phyloP scores from a whole-genome alignment of 2,888 invertebrate genomes.

The Neoscelio sp. region DNA sequence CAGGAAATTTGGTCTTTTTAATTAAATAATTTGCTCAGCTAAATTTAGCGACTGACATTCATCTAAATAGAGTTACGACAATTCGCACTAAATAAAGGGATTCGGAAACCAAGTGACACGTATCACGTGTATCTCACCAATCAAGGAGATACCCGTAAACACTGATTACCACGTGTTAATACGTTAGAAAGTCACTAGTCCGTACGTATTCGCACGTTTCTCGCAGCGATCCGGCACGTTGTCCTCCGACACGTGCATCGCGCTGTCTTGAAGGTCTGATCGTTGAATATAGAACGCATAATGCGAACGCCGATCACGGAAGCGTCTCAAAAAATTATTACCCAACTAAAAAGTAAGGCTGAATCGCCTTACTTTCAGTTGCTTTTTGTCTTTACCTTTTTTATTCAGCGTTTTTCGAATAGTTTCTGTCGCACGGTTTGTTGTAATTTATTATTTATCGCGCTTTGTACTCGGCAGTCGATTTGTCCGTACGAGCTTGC shows the following conservation, averaged over 20 bases:
- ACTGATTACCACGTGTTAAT: conserved; percentile 43
- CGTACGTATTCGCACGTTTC: conserved; percentile 32
- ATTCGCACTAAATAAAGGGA: conserved; percentile 19
- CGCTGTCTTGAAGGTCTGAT: conserved; percentile 32
- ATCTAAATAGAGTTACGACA: neutral
- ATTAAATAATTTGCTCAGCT: too few relatives aligned
- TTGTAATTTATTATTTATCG: conserved; percentile 33
- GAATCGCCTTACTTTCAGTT: too few relatives aligned
- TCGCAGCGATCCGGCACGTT: conserved; percentile 42
- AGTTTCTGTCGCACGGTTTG: conserved; percentile 36
- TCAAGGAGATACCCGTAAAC: conserved; percentile 42
- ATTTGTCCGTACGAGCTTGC: conserved; percentile 35
- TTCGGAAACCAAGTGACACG: conserved; percentile 31
- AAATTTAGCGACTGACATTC: too few relatives aligned
- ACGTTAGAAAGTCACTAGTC: conserved; percentile 49
- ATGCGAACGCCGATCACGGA: conserved; percentile 6
- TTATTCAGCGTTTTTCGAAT: conserved; percentile 13
- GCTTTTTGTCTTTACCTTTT: neutral
- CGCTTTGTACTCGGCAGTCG: conserved; percentile 26
- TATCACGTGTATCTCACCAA: conserved; percentile 30
- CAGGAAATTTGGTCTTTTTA: too few relatives aligned
- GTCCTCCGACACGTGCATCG: conserved; percentile 49
- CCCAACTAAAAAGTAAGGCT: too few relatives aligned
- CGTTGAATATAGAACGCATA: conserved; percentile 21
- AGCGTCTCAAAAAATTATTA: conserved; percentile 3